Evolutionary conservation across 2,888 invertebrate species (phyloP).

Genomic region (Heteromurus nitidus): DNA sequence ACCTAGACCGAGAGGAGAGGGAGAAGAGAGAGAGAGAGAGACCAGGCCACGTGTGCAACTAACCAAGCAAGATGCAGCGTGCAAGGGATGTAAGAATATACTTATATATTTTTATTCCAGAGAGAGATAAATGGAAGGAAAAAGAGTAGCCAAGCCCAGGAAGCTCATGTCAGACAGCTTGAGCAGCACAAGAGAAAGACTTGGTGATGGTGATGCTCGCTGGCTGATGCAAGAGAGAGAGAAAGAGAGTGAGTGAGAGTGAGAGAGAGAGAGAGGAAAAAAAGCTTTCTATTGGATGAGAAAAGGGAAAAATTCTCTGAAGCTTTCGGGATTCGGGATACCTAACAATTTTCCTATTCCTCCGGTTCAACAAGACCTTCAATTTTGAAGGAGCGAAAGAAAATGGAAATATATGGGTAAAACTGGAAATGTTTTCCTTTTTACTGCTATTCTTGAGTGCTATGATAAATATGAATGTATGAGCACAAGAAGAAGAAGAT

Average conservation of each 20-base stretch:
- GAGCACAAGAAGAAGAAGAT: too few species aligned
- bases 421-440: too few species aligned
- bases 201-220: neutral
- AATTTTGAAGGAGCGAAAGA: neutral
- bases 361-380: neutral
- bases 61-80: constrained; percentile 15
- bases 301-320: constrained; percentile 13
- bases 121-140: constrained; percentile 61
- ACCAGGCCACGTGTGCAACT: constrained; percentile 40
- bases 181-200: constrained; percentile 9
- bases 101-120: constrained; percentile 39
- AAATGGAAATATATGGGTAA: neutral
- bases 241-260: constrained; percentile 16
- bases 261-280: constrained; percentile 6
- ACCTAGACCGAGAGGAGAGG: neutral
- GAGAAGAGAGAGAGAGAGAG: neutral
- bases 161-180: constrained; percentile 56
- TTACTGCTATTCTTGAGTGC: too few species aligned
- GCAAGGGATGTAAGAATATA: neutral
- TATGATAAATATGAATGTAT: too few species aligned
- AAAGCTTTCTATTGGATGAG: constrained; percentile 58
- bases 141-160: constrained; percentile 45
- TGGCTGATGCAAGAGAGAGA: constrained; percentile 11
- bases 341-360: neutral
- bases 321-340: neutral